Evolutionary conservation across 2,797 vertebrate genomes (phyloP).

Genomic region (Fratercula arctica): DNA sequence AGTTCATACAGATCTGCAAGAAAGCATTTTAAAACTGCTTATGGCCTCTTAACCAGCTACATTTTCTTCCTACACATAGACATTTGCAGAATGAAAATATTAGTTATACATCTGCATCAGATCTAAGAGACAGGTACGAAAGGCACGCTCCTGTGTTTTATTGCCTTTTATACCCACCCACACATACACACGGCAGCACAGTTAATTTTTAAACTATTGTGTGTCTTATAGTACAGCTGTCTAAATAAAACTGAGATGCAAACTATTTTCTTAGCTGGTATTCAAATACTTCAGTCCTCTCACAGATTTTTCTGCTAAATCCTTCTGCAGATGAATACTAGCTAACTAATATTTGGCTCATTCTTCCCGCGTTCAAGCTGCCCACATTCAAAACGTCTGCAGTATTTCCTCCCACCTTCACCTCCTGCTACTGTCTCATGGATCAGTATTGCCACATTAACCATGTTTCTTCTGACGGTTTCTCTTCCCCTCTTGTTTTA

Average conservation of each 20-base stretch:
- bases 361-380: neutral
- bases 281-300: slow-evolving; percentile 34
- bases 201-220: slow-evolving; percentile 47
- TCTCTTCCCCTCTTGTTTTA: neutral
- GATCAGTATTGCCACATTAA: neutral
- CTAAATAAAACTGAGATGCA: slow-evolving; percentile 44
- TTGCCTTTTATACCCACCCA: slow-evolving; percentile 22
- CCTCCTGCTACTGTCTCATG: neutral
- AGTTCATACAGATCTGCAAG: slow-evolving; percentile 39
- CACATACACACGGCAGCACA: neutral
- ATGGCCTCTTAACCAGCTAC: slow-evolving; percentile 48
- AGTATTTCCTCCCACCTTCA: slow-evolving; percentile 15
- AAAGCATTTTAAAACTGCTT: slow-evolving; percentile 51
- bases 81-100: slow-evolving; percentile 48
- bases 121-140: slow-evolving; percentile 26
- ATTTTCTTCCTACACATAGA: slow-evolving; percentile 44
- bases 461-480: neutral
- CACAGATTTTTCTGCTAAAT: slow-evolving; percentile 11
- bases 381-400: neutral
- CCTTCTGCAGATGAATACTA: neutral
- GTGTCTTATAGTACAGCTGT: neutral
- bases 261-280: slow-evolving; percentile 45
- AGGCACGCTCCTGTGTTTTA: slow-evolving; percentile 21
- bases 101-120: slow-evolving; percentile 23
- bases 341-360: slow-evolving; percentile 26